Evolutionary conservation across 2,888 invertebrate genomes (phyloP).

Genomic region (Glyphotaelius pellucidus): DNA sequence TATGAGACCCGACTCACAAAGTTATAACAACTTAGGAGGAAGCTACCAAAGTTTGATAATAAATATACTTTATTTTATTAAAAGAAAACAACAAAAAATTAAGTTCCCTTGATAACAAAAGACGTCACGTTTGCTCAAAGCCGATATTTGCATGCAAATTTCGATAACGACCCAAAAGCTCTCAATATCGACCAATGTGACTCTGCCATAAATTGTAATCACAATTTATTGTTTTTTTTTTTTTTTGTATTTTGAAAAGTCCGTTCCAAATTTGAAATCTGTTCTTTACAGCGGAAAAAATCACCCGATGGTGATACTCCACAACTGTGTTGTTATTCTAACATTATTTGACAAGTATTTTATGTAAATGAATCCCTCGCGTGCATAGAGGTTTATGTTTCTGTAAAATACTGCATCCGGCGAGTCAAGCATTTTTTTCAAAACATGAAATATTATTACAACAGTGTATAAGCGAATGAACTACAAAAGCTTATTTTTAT

Average conservation of each 20-base stretch:
- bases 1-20: constrained; percentile 41
- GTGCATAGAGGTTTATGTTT: no score
- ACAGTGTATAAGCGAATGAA: no score
- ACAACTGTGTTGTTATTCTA: neutral
- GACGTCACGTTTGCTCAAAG: constrained; percentile 31
- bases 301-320: neutral
- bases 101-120: neutral
- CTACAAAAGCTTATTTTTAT: no score
- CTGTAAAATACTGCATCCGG: no score
- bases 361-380: no score
- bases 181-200: constrained; percentile 1
- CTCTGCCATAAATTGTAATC: constrained; percentile 25
- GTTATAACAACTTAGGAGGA: constrained; percentile 28
- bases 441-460: no score
- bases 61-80: constrained; percentile 37
- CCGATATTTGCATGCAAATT: constrained; percentile 52
- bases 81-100: constrained; percentile 25
- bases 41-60: constrained; percentile 17
- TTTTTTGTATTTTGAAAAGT: no score
- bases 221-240: neutral
- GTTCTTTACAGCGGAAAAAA: neutral
- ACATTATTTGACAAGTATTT: no score
- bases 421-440: no score
- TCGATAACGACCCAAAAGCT: constrained; percentile 49
- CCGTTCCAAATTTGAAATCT: no score